A percentile compares a stretch with the other conserved stretches of the same genome.
These are phyloP conservation scores for Mactra quadrangularis DNA, from an alignment of 1,140 invertebrate genomes.

Conservation along the genomic window DNA sequence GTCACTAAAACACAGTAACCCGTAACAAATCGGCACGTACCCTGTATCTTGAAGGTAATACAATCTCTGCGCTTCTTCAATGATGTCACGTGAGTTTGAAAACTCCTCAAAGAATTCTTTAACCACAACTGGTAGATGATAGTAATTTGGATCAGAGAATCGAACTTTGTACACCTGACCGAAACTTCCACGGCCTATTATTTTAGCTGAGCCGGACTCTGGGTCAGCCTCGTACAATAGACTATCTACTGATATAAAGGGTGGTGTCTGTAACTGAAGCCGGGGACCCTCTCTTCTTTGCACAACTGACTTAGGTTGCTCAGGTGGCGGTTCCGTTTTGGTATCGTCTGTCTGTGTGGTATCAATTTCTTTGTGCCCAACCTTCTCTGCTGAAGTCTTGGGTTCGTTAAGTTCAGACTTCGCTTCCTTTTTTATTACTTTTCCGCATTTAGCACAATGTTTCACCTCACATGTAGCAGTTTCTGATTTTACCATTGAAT, in stretches of 20 bases:
- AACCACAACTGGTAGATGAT: conserved; percentile 40
- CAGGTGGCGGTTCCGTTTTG: not conserved
- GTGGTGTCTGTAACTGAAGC: conserved; percentile 24
- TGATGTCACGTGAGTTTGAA: conserved; percentile 42
- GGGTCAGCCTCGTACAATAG: conserved; percentile 42
- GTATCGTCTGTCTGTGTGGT: not conserved
- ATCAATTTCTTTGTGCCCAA: too few relatives aligned
- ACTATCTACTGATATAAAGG: conserved; percentile 16
- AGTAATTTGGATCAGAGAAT: conserved; percentile 27
- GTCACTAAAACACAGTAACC: conserved; percentile 23
- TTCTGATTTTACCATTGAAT: too few relatives aligned
- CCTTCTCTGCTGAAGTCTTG: too few relatives aligned
- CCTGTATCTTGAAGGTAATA: conserved; percentile 48
- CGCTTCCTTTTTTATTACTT: too few relatives aligned
- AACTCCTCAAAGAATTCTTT: conserved; percentile 58
- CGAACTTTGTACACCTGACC: conserved; percentile 51
- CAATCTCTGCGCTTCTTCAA: conserved; percentile 46
- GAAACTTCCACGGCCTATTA: conserved; percentile 57
- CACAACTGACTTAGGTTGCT: not conserved
- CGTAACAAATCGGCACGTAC: conserved; percentile 59
- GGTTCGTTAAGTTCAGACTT: too few relatives aligned
- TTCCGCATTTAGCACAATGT: too few relatives aligned
- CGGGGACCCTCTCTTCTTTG: too few relatives aligned
- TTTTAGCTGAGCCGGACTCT: conserved; percentile 2
- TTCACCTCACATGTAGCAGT: too few relatives aligned